These are phyloP conservation scores for Cnemophilus loriae DNA, from an alignment of 2,113 vertebrate genomes.

Conservation along the genomic window DNA sequence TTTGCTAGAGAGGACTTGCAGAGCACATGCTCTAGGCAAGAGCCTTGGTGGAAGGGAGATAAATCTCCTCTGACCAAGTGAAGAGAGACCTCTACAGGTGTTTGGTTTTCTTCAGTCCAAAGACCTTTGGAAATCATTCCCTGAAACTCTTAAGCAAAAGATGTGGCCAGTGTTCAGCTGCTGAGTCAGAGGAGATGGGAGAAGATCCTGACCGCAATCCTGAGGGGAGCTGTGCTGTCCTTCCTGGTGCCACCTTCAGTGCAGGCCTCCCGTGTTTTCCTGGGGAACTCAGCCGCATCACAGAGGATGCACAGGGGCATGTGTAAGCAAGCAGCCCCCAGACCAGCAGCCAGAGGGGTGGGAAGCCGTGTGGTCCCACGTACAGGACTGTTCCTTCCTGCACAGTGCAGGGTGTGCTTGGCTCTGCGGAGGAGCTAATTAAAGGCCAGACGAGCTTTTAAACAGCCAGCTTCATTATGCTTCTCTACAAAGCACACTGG, in stretches of 20 bases:
- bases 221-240: fast-evolving
- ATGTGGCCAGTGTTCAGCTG: background rate
- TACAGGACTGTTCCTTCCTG: background rate
- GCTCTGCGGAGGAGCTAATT: background rate
- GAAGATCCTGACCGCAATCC: background rate
- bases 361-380: fast-evolving
- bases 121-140: background rate
- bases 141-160: background rate
- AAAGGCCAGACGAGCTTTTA: background rate
- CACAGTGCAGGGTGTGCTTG: background rate
- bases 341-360: background rate
- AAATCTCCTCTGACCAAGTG: background rate
- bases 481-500: background rate
- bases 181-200: background rate
- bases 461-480: background rate
- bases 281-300: fast-evolving
- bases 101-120: background rate
- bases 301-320: fast-evolving
- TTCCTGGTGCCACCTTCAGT: fast-evolving
- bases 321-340: background rate
- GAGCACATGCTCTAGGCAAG: fast-evolving
- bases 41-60: background rate
- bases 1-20: background rate
- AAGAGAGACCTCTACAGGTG: conserved; percentile 41
- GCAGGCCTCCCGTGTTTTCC: background rate